A percentile compares a stretch with the other conserved stretches of the same genome.
Conservation (phyloP, 2,888 invertebrate genomes). For the Ypsolopha sequella region DNA sequence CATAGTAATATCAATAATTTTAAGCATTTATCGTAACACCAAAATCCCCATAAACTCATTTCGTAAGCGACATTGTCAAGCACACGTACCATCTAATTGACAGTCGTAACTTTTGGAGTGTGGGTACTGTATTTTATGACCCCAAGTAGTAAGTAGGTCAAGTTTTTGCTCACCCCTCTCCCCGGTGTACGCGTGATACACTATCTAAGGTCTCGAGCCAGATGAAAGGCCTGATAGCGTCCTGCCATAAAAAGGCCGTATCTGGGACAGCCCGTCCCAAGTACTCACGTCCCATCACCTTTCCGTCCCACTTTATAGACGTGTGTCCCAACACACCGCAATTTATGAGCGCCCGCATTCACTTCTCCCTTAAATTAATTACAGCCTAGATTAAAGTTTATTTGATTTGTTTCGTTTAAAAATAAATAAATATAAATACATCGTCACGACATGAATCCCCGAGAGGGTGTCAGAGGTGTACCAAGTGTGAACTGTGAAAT, state of each 20-base stretch:
- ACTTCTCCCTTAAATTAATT: constrained; percentile 34
- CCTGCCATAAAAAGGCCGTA: constrained; percentile 58
- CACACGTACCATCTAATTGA: background rate
- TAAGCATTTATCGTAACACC: no score
- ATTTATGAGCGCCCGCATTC: constrained; percentile 39
- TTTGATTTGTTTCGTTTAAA: background rate
- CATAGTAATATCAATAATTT: no score
- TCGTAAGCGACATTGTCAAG: background rate
- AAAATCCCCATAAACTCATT: no score
- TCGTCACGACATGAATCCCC: no score
- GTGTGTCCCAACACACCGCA: constrained; percentile 45
- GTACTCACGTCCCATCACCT: constrained; percentile 45
- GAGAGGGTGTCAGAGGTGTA: no score
- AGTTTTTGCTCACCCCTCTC: constrained; percentile 40
- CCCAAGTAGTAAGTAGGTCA: constrained; percentile 34
- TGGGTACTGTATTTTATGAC: constrained; percentile 5
- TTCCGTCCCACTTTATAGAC: constrained; percentile 49
- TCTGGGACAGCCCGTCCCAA: constrained; percentile 38
- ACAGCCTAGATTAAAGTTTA: constrained; percentile 13
- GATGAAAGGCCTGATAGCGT: constrained; percentile 57
- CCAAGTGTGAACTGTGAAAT: no score
- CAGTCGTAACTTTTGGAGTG: constrained; percentile 1
- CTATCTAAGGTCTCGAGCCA: constrained; percentile 49
- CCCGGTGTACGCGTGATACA: constrained; percentile 47
- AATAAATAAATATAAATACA: no score